Conservation (phyloP, 2,797 vertebrate genomes). For the Rhabdophis nuchalis region DNA sequence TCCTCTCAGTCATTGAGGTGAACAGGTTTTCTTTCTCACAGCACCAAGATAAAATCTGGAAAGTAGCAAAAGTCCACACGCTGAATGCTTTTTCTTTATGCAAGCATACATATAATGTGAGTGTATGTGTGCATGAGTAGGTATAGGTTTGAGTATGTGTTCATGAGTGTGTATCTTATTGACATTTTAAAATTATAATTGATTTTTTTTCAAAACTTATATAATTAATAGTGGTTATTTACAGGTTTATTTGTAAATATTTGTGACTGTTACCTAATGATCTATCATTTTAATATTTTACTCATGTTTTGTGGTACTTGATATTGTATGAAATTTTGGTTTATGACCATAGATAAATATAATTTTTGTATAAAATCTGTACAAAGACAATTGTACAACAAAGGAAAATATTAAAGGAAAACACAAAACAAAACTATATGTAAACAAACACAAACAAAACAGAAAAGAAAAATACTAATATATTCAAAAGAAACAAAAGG, state of each 20-base stretch:
- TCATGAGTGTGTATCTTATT: background rate
- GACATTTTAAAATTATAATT: background rate
- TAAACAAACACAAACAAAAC: background rate
- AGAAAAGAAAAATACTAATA: background rate
- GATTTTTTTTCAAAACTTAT: background rate
- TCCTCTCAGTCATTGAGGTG: conserved; percentile 15
- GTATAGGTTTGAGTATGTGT: no score
- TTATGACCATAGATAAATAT: background rate
- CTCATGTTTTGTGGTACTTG: background rate
- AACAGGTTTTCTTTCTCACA: background rate
- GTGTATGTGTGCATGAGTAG: background rate
- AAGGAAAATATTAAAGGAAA: background rate
- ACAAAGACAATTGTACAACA: background rate
- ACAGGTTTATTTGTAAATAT: background rate
- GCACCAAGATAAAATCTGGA: conserved; percentile 15
- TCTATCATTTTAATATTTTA: background rate
- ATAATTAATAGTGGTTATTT: background rate
- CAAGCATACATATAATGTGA: background rate
- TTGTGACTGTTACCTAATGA: background rate
- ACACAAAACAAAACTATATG: background rate
- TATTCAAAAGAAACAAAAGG: background rate
- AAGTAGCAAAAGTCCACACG: background rate
- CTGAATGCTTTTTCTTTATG: background rate
- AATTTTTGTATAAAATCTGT: background rate
- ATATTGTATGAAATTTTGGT: background rate